These are phyloP conservation scores for Sitta europaea DNA, from an alignment of 2,113 vertebrate genomes.

Conservation along the genomic window DNA sequence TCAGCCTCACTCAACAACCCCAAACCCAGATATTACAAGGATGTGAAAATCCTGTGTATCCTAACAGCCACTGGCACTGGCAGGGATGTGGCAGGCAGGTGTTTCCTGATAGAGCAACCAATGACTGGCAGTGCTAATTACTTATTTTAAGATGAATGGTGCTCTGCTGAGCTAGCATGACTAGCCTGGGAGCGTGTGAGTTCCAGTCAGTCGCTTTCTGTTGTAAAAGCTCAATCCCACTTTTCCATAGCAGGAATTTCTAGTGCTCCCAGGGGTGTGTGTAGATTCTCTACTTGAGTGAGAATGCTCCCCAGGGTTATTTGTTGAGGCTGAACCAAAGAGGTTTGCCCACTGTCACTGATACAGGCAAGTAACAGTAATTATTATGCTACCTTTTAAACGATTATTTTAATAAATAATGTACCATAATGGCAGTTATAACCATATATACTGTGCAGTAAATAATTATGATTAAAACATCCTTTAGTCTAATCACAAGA, in stretches of 20 bases:
- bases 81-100: neutral
- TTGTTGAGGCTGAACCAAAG: neutral
- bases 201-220: neutral
- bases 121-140: too few species aligned
- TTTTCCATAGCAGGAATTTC: neutral
- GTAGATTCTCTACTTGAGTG: neutral
- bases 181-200: neutral
- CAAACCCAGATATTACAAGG: neutral
- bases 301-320: fast-evolving
- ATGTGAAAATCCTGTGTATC: neutral
- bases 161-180: neutral
- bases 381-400: neutral
- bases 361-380: neutral
- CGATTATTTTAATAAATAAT: neutral
- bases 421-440: neutral
- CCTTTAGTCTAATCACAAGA: neutral
- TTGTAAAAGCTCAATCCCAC: neutral
- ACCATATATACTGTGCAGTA: neutral
- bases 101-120: neutral
- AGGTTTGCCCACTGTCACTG: neutral
- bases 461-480: neutral
- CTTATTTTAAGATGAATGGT: neutral
- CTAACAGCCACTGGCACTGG: neutral
- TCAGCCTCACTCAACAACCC: neutral
- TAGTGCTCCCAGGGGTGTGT: neutral